phyloP scores from a whole-genome alignment of 1,140 invertebrate genomes.

The Goniozus legneri region DNA sequence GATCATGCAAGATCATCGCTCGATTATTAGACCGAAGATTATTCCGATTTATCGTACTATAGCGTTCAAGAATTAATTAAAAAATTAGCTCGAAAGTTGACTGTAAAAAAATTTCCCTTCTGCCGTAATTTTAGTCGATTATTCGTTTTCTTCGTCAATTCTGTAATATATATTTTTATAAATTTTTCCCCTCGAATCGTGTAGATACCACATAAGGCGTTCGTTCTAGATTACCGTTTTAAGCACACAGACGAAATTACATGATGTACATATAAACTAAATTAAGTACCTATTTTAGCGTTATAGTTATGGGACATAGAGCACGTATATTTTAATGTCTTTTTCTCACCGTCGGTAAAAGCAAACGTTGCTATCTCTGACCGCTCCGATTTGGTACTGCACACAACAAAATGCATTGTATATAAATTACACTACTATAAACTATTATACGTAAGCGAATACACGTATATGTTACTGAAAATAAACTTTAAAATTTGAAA shows the following conservation, averaged over 20 bases:
- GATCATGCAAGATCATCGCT: too few species aligned
- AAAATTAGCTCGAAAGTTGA: too few species aligned
- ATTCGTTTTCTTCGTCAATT: too few species aligned
- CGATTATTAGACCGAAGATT: too few species aligned
- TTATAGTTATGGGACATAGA: too few species aligned
- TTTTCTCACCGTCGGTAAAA: conserved; percentile 12
- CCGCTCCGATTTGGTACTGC: conserved; percentile 12
- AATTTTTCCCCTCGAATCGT: conserved; percentile 25
- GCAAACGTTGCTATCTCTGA: conserved; percentile 12
- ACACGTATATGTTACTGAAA: conserved; percentile 29
- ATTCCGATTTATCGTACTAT: too few species aligned
- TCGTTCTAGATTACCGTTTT: conserved; percentile 1
- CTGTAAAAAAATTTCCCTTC: conserved; percentile 19
- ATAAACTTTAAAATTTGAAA: conserved; percentile 39
- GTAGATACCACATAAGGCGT: conserved; percentile 16
- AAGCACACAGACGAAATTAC: conserved; percentile 11
- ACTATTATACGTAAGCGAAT: conserved; percentile 17
- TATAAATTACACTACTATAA: conserved; percentile 24
- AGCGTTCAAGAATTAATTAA: too few species aligned
- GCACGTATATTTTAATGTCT: too few species aligned
- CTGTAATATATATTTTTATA: conserved; percentile 41
- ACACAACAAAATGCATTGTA: conserved; percentile 30
- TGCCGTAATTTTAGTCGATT: too few species aligned
- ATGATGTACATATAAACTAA: conserved; percentile 30
- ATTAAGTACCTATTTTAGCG: too few species aligned